phyloP scores from a whole-genome alignment of 2,888 invertebrate species.

The Noctua janthe region DNA sequence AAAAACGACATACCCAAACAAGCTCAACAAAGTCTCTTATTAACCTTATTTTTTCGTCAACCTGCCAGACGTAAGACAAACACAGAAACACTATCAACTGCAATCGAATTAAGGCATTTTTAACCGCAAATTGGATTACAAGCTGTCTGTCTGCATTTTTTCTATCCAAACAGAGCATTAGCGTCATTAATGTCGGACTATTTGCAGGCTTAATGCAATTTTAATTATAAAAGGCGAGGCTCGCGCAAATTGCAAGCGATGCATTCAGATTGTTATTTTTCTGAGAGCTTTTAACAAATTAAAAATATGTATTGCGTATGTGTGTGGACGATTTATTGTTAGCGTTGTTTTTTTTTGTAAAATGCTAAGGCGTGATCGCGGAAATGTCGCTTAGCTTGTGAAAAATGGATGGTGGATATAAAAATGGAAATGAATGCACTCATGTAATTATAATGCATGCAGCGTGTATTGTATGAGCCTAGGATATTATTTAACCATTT shows the following conservation, averaged over 20 bases:
- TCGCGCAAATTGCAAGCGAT: slow-evolving; percentile 81
- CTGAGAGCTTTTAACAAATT: slow-evolving; percentile 88
- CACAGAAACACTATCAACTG: slow-evolving; percentile 59
- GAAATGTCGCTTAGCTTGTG: slow-evolving; percentile 51
- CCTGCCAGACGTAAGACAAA: slow-evolving; percentile 64
- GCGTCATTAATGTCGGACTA: slow-evolving; percentile 81
- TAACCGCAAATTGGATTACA: slow-evolving; percentile 77
- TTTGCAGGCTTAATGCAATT: slow-evolving; percentile 89
- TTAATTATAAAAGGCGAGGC: slow-evolving; percentile 89
- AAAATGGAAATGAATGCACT: slow-evolving; percentile 26
- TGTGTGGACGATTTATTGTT: slow-evolving; percentile 59
- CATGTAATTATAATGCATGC: slow-evolving; percentile 16
- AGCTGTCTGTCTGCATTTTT: slow-evolving; percentile 80
- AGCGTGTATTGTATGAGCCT: background rate
- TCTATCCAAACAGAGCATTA: slow-evolving; percentile 84
- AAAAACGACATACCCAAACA: background rate
- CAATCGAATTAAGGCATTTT: slow-evolving; percentile 76
- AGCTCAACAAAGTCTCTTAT: slow-evolving; percentile 23
- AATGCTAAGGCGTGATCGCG: slow-evolving; percentile 48
- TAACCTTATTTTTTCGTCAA: slow-evolving; percentile 50
- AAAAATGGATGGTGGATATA: slow-evolving; percentile 44
- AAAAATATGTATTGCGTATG: slow-evolving; percentile 76
- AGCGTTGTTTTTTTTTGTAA: slow-evolving; percentile 34
- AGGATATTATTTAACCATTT: background rate
- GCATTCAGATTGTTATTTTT: slow-evolving; percentile 89